Percentiles rank a stretch among this genome's conserved stretches.
Conservation (phyloP, 2,797 vertebrate species). For the Chaetodon trifasciatus region DNA sequence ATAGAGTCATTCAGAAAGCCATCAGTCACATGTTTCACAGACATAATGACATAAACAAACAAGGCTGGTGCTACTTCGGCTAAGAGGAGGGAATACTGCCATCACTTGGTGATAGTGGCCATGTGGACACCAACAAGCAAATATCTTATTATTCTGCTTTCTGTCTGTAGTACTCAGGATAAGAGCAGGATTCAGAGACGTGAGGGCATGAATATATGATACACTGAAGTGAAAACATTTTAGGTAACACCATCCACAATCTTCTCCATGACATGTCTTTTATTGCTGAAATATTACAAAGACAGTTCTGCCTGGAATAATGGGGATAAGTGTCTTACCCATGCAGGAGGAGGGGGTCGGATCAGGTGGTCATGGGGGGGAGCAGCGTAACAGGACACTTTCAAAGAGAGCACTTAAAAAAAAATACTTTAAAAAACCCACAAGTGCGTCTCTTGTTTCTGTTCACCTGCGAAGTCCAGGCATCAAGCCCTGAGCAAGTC, state of each 20-base stretch:
- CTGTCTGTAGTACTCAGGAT: background rate
- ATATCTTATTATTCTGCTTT: background rate
- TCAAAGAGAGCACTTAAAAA: constrained; percentile 82
- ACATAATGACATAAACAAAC: constrained; percentile 67
- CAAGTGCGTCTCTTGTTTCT: constrained; percentile 77
- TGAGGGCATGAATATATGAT: background rate
- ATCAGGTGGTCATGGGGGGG: constrained; percentile 65
- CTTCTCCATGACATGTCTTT: background rate
- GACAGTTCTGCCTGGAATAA: constrained; percentile 41
- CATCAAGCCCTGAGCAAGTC: constrained; percentile 66
- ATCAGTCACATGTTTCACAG: constrained; percentile 65
- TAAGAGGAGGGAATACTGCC: constrained; percentile 44
- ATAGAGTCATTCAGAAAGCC: constrained; percentile 50
- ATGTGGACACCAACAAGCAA: constrained; percentile 12
- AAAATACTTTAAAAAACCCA: constrained; percentile 50
- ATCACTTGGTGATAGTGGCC: constrained; percentile 4
- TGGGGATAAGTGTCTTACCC: constrained; percentile 60
- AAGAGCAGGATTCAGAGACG: background rate
- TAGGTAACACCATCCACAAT: background rate
- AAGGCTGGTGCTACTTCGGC: constrained; percentile 48
- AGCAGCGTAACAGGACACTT: constrained; percentile 79
- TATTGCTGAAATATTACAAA: background rate
- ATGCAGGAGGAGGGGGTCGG: constrained; percentile 58
- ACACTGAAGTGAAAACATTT: background rate
- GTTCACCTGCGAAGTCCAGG: constrained; percentile 68